Evolutionary conservation across 64 coral and sea anemone genomes (phyloP).

Genomic region (Hydrozoanthus tunicans): DNA sequence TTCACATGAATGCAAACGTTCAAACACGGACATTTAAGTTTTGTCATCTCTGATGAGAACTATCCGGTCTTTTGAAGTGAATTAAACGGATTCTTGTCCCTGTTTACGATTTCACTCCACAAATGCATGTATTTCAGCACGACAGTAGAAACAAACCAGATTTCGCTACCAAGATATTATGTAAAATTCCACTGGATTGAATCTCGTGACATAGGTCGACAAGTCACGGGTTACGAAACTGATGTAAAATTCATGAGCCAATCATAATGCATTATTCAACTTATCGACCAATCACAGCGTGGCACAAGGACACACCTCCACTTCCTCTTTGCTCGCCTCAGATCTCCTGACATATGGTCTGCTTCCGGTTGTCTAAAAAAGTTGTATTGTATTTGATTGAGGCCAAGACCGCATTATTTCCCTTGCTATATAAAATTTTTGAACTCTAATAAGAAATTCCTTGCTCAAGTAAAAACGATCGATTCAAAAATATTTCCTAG

Average conservation of each 20-base stretch:
- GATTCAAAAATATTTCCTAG: no score
- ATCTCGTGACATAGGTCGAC: conserved; percentile 41
- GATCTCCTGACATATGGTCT: conserved; percentile 9
- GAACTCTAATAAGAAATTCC: no score
- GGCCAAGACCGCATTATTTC: no score
- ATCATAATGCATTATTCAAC: conserved; percentile 29
- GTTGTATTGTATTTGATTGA: no score
- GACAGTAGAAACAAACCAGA: background rate
- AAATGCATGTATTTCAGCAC: background rate
- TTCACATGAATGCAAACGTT: conserved; percentile 84
- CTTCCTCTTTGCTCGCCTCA: conserved; percentile 2
- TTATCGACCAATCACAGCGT: conserved; percentile 34
- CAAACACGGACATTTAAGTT: conserved; percentile 77
- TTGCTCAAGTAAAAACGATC: no score
- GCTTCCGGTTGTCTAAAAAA: background rate
- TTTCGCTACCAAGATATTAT: background rate
- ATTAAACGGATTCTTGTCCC: background rate
- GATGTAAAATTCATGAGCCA: conserved; percentile 52
- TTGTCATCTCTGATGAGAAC: conserved; percentile 62
- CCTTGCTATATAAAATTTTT: no score
- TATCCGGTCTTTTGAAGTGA: background rate
- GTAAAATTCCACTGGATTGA: background rate
- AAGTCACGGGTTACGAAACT: conserved; percentile 36
- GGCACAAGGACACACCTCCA: conserved; percentile 25
- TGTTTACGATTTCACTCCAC: background rate